phyloP scores from a whole-genome alignment of 2,888 invertebrate species.

The Sturmia bella region DNA sequence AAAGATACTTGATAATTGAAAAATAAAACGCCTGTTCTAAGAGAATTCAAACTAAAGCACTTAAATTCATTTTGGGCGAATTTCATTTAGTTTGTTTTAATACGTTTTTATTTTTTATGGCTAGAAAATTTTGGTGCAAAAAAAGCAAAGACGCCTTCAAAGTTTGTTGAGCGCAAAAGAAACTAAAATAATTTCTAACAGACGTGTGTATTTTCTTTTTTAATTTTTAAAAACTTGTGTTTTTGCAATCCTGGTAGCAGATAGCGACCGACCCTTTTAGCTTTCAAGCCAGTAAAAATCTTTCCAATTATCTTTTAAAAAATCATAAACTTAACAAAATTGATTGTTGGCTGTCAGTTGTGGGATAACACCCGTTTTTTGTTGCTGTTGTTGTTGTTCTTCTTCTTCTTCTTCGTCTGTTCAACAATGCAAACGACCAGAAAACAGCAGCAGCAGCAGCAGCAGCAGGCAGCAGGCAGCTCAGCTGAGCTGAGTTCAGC shows the following conservation, averaged over 20 bases:
- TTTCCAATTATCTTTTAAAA: slow-evolving; percentile 64
- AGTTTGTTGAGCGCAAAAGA: no score
- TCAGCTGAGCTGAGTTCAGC: no score
- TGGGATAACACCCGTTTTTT: slow-evolving; percentile 61
- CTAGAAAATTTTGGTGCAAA: background rate
- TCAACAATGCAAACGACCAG: slow-evolving; percentile 6
- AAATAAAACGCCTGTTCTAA: slow-evolving; percentile 7
- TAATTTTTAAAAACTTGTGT: slow-evolving; percentile 5
- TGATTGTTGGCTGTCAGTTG: slow-evolving; percentile 66
- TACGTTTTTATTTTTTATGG: background rate
- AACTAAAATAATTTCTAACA: no score
- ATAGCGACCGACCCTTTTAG: slow-evolving; percentile 28
- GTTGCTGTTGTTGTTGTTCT: no score
- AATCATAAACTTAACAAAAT: slow-evolving; percentile 63
- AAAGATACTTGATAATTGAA: slow-evolving; percentile 33
- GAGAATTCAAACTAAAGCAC: slow-evolving; percentile 9
- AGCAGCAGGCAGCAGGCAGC: background rate
- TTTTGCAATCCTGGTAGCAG: background rate
- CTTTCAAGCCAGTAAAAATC: slow-evolving; percentile 33
- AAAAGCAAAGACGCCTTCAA: no score
- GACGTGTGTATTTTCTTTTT: no score
- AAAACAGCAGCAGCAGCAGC: background rate
- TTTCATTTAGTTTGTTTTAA: no score
- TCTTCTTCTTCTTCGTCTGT: background rate
- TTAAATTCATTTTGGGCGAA: background rate